Conservation (phyloP, 2,888 invertebrate genomes). For the Stramonita haemastoma region DNA sequence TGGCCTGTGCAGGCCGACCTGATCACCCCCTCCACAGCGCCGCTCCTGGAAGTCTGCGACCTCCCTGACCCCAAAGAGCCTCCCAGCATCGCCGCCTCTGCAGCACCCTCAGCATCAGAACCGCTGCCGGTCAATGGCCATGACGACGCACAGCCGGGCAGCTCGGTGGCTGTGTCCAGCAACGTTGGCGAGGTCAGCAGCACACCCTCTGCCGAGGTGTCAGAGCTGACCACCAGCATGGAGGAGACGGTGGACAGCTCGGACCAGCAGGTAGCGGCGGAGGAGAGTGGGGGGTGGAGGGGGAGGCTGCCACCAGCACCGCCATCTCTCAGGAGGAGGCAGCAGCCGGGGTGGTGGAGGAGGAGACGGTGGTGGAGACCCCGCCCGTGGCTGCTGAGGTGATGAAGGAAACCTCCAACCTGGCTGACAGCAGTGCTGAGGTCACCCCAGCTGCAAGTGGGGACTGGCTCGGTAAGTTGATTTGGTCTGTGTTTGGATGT, state of each 20-base stretch:
- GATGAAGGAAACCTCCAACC: background rate
- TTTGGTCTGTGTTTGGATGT: too few species aligned
- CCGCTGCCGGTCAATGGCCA: background rate
- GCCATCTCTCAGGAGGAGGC: constrained; percentile 7
- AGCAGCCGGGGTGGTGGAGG: constrained; percentile 4
- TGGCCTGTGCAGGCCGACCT: constrained; percentile 27
- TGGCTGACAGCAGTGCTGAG: background rate
- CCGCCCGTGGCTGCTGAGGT: constrained; percentile 5
- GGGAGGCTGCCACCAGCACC: background rate
- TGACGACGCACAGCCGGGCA: background rate
- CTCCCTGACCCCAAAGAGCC: constrained; percentile 30
- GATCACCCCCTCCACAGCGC: constrained; percentile 20
- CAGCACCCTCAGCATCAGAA: background rate
- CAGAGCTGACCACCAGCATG: background rate
- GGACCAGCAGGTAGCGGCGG: constrained; percentile 31
- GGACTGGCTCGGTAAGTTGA: constrained; percentile 24
- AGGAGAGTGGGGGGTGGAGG: constrained; percentile 32
- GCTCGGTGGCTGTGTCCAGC: background rate
- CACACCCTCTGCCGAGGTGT: background rate
- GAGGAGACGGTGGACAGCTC: constrained; percentile 32
- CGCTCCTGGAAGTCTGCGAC: constrained; percentile 30
- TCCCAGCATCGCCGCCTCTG: background rate
- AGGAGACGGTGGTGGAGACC: constrained; percentile 21
- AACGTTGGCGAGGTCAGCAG: background rate
- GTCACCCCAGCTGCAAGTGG: constrained; percentile 5